Percentiles rank a stretch among this genome's conserved stretches.
phyloP scores from a whole-genome alignment of 2,113 vertebrate species.

The Sceloporus tristichus region DNA sequence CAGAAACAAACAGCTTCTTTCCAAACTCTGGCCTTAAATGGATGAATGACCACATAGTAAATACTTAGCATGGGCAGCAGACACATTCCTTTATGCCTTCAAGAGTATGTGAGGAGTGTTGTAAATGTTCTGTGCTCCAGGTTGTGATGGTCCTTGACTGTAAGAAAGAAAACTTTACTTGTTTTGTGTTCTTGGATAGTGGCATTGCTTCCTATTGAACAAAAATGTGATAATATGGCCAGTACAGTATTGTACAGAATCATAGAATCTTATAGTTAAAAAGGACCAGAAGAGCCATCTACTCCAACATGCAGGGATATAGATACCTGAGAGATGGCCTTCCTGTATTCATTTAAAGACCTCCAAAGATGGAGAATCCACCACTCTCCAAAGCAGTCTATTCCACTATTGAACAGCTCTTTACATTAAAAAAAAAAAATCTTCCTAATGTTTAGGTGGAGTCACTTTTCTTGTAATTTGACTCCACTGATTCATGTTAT shows the following conservation, averaged over 20 bases:
- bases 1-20: not conserved
- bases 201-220: not conserved
- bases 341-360: no score
- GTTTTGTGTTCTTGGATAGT: not conserved
- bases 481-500: no score
- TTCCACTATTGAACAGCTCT: no score
- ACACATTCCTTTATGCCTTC: not conserved
- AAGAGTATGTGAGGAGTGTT: not conserved
- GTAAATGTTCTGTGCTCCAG: not conserved
- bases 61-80: not conserved
- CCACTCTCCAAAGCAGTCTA: no score
- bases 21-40: not conserved
- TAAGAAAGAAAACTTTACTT: no score
- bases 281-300: not conserved
- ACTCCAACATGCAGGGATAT: not conserved
- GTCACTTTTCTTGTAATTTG: no score
- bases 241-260: not conserved
- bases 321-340: no score
- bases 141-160: no score
- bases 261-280: no score
- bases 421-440: no score
- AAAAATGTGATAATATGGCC: not conserved
- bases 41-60: not conserved
- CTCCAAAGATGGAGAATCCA: no score
- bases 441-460: no score